Evolutionary conservation across 2,888 invertebrate genomes (phyloP).

Genomic region (Hydroisotoma schaefferi): DNA sequence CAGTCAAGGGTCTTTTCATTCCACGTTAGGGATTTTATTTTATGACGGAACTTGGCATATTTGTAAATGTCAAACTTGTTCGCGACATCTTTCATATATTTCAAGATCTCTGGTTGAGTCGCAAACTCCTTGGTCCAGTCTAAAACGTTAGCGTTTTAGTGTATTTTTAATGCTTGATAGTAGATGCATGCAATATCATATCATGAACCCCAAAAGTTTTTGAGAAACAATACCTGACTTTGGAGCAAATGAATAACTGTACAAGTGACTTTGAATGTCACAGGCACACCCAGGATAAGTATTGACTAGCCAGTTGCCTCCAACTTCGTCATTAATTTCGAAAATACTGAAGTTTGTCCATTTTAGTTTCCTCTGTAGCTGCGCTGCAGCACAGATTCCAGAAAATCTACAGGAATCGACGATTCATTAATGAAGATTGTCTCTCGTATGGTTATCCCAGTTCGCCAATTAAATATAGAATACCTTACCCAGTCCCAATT

Average conservation of each 20-base stretch:
- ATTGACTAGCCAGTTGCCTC: constrained; percentile 23
- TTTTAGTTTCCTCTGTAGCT: neutral
- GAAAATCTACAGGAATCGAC: constrained; percentile 12
- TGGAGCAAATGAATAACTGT: constrained; percentile 26
- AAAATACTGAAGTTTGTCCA: constrained; percentile 11
- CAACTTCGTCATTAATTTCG: constrained; percentile 19
- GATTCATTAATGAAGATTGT: neutral
- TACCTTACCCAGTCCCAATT: constrained; percentile 17
- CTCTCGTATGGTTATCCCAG: neutral
- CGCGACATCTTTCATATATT: constrained; percentile 32
- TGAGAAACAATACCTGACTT: constrained; percentile 20
- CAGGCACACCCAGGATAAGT: constrained; percentile 24
- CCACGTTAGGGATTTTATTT: constrained; percentile 25
- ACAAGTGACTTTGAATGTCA: constrained; percentile 24
- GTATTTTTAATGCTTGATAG: neutral
- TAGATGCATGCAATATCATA: neutral
- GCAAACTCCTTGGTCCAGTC: constrained; percentile 36
- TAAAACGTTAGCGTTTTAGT: constrained; percentile 10
- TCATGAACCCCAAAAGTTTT: neutral
- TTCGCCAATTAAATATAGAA: neutral
- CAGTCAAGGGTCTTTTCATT: constrained; percentile 29
- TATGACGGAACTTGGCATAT: constrained; percentile 27
- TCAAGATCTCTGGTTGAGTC: constrained; percentile 30
- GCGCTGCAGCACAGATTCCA: constrained; percentile 20
- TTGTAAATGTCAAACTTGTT: constrained; percentile 35